These are phyloP conservation scores for Littorina saxatilis DNA, from an alignment of 1,140 invertebrate species.

Conservation along the genomic window DNA sequence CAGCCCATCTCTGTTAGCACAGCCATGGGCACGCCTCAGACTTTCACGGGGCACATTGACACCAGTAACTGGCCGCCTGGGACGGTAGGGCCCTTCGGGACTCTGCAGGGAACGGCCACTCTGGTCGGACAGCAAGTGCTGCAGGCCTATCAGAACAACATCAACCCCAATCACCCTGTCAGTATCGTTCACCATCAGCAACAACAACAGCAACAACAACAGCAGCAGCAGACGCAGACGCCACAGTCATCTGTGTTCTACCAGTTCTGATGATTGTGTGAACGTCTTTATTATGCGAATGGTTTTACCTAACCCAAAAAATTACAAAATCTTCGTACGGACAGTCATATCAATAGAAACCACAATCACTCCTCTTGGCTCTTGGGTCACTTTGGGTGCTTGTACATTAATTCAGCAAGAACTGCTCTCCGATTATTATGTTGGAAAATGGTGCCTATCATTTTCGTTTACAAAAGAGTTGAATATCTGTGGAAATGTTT, in stretches of 20 bases:
- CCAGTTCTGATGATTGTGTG: conserved; percentile 38
- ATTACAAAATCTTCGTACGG: neutral
- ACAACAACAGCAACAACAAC: neutral
- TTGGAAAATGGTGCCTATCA: too few relatives aligned
- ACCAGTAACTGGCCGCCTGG: neutral
- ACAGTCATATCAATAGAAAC: neutral
- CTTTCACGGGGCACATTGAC: conserved; percentile 21
- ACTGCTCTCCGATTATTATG: neutral
- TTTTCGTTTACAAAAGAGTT: too few relatives aligned
- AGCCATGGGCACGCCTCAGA: neutral
- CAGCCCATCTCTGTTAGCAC: conserved; percentile 1
- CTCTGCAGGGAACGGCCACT: conserved; percentile 1
- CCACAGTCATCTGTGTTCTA: conserved; percentile 24
- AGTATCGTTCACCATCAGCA: neutral
- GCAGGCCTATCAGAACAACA: conserved; percentile 15
- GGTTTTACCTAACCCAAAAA: too few relatives aligned
- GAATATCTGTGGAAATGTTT: too few relatives aligned
- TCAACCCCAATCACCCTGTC: too few relatives aligned
- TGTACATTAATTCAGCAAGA: too few relatives aligned
- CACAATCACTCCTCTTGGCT: neutral
- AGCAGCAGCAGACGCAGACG: neutral
- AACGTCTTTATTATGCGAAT: too few relatives aligned
- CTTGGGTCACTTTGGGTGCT: neutral
- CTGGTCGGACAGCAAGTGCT: conserved; percentile 33
- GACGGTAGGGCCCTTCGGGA: neutral